Evolutionary conservation across 2,888 invertebrate species (phyloP).

Genomic region (Scaeva pyrastri): DNA sequence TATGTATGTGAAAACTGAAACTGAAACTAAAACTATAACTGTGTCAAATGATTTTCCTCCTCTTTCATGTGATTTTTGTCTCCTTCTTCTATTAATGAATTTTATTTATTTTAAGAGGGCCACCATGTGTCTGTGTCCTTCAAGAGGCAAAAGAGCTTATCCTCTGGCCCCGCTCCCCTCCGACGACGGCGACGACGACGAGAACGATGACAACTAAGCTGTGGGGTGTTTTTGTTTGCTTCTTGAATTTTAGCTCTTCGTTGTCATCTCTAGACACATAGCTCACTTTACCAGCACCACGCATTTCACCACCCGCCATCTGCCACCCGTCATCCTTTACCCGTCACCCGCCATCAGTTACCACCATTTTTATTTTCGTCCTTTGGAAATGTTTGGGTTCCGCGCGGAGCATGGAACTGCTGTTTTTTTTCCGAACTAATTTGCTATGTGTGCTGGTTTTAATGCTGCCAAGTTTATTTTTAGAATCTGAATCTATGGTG

Average conservation of each 20-base stretch:
- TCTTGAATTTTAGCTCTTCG: slow-evolving; percentile 61
- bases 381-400: slow-evolving; percentile 42
- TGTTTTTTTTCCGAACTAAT: slow-evolving; percentile 41
- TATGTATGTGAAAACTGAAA: too few species aligned
- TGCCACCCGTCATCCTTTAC: too few species aligned
- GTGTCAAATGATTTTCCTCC: slow-evolving; percentile 67
- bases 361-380: slow-evolving; percentile 4
- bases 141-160: slow-evolving; percentile 40
- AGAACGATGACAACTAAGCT: slow-evolving; percentile 56
- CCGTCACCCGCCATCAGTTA: background rate
- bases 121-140: slow-evolving; percentile 66
- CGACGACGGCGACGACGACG: too few species aligned
- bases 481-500: slow-evolving; percentile 66
- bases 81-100: slow-evolving; percentile 8
- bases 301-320: background rate
- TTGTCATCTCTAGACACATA: slow-evolving; percentile 34
- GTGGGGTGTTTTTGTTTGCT: slow-evolving; percentile 49
- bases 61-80: slow-evolving; percentile 20
- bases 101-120: slow-evolving; percentile 24
- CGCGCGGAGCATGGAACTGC: too few species aligned
- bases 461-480: slow-evolving; percentile 65
- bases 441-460: slow-evolving; percentile 59
- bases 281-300: background rate
- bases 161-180: too few species aligned
- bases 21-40: slow-evolving; percentile 55